Base-by-base conservation (phyloP, 2,888 invertebrate genomes). In the Stegana nigrithorax region DNA sequence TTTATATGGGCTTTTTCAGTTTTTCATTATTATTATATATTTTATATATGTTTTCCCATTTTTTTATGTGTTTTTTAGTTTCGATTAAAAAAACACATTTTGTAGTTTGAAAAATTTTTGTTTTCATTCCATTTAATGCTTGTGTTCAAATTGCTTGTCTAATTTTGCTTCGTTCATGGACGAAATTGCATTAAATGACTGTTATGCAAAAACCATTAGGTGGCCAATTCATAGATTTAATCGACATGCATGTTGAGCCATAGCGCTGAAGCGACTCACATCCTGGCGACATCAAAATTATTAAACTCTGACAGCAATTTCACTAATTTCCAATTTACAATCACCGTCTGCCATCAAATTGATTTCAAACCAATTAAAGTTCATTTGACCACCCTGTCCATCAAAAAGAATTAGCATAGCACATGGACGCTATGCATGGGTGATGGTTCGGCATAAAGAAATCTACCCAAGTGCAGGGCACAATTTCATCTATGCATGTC, bases 71-170 rank as follows among this genome's bases (percentile, higher is more conserved):
- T 17, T 27, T 50, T 50, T 5, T 26, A 50, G 2, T 25, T 27
- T 51, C 29, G 51, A 8, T 51, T 14, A 51, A 51, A 51, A 50
- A 17, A 51, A 51, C 17, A 27, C 14, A 51, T 29, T 17, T 17
- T 29, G 32, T 47, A 3, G 39, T 7, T 12, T 47, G 32, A 23
- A 10, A 50, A 50, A 59, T 59, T 47, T 59, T 59, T 47, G 27
- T 58, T 58, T 58, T 32, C 27, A 47, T 50, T 32, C 32, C 50
- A 59, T 32, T 59, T 59, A 50, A 47, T 47, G 58, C 14, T 59
- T 42, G 25, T n/a, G 26, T 51, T 19, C 29, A 29, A 29, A 10
- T 29, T 17, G 27, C n/a, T 44, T 21, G 5, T n/a, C 44, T 50
- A 8, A 17, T 45, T n/a, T 21, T 45, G 50, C 26, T 26, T 26